phyloP scores from a whole-genome alignment of 2,888 invertebrate species.

The Theristus sp. region DNA sequence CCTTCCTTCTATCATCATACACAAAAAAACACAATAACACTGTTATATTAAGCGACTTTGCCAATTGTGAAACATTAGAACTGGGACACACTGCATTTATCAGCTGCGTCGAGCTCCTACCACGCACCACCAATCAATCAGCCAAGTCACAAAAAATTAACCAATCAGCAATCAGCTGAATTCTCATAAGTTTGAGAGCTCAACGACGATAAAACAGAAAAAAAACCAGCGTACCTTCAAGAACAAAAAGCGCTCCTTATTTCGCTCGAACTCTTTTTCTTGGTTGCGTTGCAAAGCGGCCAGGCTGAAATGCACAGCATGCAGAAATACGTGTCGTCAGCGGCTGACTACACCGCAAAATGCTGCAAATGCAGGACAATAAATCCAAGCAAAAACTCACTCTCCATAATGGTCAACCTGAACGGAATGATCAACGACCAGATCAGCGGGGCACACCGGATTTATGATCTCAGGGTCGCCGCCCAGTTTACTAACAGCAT shows the following conservation, averaged over 20 bases:
- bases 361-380: neutral
- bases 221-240: constrained; percentile 53
- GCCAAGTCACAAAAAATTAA: too few relatives aligned
- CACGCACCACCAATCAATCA: too few relatives aligned
- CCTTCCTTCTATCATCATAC: too few relatives aligned
- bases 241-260: constrained; percentile 83
- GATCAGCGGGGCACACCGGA: constrained; percentile 85
- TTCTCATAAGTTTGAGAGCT: too few relatives aligned
- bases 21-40: neutral
- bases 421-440: constrained; percentile 93
- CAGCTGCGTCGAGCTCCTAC: too few relatives aligned
- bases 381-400: constrained; percentile 21
- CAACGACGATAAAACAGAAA: too few relatives aligned
- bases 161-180: too few relatives aligned
- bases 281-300: constrained; percentile 80
- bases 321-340: too few relatives aligned
- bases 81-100: too few relatives aligned
- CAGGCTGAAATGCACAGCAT: constrained; percentile 40
- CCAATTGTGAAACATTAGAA: neutral
- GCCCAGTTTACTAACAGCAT: constrained; percentile 65
- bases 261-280: constrained; percentile 79
- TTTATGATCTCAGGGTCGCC: constrained; percentile 83
- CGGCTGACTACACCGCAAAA: too few relatives aligned
- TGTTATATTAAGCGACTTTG: neutral
- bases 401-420: constrained; percentile 72